Base-by-base conservation (phyloP, 2,113 vertebrate species). In the Pseudois nayaur region DNA sequence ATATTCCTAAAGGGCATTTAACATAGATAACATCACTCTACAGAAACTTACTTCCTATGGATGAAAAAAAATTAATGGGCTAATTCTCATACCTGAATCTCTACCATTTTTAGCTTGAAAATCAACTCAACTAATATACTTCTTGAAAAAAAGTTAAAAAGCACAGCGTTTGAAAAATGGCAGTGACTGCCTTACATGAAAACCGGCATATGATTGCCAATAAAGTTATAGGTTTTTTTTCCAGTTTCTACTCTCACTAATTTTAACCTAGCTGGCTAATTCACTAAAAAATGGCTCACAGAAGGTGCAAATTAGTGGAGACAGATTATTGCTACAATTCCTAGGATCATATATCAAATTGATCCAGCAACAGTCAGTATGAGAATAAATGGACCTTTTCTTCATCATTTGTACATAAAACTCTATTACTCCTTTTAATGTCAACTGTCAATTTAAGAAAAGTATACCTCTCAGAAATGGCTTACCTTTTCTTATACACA, bases 1-100 rank as follows among this genome's bases (percentile, higher is more conserved):
- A 95, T 88, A 98, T 97, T 96, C 91, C 98, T 94, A 79, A 84
- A 92, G 33, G 60, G 29, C 59, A 87, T 76, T n/a, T 48, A 45
- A 71, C 89, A 90, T 91, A 96, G 62, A 82, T 74, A 87, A 57
- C 27, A 94, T 87, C 6, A 71, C 21, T 92, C 52, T 81, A 76
- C 12, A 59, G 60, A 89, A 97, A 86, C 25, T 29, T 85, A 88
- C 90, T 96, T 95, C 88, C 81, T 84, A 48, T 31, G 27, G n/a
- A 83, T 19, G 9, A 4, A 82, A 90, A 96, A 85, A 79, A 84
- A 17, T 5, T 31, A 78, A 19, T 23, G 12, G 48, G 33, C 23
- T 82, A 96, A 82, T 85, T 59, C 21, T 85, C 19, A 79, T 15
- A 79, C 0, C 2, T 31, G 52, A 59, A 67, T 60, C 36, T 95